Evolutionary conservation across 30 jellyfish, hydroid and myxozoan species (phyloP).

Genomic region (Sanderia malayensis): DNA sequence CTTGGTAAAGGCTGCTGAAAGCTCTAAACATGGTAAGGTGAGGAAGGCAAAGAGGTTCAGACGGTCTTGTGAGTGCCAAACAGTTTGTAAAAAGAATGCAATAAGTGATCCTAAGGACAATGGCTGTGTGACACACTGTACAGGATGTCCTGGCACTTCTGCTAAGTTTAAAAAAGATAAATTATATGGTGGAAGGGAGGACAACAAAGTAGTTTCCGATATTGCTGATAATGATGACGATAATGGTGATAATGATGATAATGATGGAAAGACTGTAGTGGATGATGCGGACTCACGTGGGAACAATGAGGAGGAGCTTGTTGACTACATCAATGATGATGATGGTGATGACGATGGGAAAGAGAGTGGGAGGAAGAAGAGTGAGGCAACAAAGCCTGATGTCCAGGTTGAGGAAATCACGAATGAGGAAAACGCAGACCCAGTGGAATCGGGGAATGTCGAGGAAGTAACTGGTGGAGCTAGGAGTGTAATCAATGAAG

Average conservation of each 20-base stretch:
- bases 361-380: slow-evolving; percentile 34
- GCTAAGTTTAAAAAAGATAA: slow-evolving; percentile 18
- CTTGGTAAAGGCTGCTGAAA: neutral
- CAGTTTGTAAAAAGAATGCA: slow-evolving; percentile 68
- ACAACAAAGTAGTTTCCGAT: too few species aligned
- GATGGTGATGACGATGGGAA: slow-evolving; percentile 14
- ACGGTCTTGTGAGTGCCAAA: slow-evolving; percentile 69
- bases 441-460: neutral
- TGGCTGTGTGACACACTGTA: slow-evolving; percentile 43
- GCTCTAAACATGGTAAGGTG: neutral
- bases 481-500: slow-evolving; percentile 15
- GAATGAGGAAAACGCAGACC: neutral
- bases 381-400: slow-evolving; percentile 25
- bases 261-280: too few species aligned
- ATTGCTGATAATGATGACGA: neutral
- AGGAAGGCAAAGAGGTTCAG: neutral
- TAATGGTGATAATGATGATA: slow-evolving; percentile 19
- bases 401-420: neutral
- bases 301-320: slow-evolving; percentile 53
- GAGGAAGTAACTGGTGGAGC: slow-evolving; percentile 11
- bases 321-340: slow-evolving; percentile 37
- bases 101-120: slow-evolving; percentile 21
- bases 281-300: slow-evolving; percentile 27
- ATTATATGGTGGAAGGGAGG: too few species aligned
- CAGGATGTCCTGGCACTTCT: slow-evolving; percentile 51